Conservation (phyloP, 2,888 invertebrate species). For the Sycophila texana region DNA sequence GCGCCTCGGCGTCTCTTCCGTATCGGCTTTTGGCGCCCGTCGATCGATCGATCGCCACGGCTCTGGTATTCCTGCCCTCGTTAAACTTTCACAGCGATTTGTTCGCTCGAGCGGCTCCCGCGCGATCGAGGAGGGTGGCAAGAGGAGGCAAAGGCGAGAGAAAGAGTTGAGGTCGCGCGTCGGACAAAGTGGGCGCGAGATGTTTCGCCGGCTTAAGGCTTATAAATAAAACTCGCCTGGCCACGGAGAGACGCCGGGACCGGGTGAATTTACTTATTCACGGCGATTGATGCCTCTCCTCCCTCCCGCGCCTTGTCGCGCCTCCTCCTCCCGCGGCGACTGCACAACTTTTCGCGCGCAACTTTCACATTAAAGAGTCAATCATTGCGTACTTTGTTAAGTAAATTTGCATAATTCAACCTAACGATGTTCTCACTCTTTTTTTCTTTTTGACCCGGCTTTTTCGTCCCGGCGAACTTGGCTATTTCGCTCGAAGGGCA, state of each 20-base stretch:
- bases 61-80: slow-evolving; percentile 56
- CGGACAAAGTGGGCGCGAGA: slow-evolving; percentile 14
- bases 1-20: slow-evolving; percentile 7
- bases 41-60: slow-evolving; percentile 45
- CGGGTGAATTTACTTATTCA: slow-evolving; percentile 49
- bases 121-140: slow-evolving; percentile 18
- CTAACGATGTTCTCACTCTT: too few relatives aligned
- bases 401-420: not conserved
- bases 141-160: slow-evolving; percentile 19
- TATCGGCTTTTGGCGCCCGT: slow-evolving; percentile 1
- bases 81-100: slow-evolving; percentile 58
- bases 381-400: not conserved
- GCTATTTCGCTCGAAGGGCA: too few relatives aligned
- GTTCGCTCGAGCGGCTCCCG: slow-evolving; percentile 36
- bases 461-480: too few relatives aligned
- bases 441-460: too few relatives aligned
- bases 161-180: slow-evolving; percentile 8
- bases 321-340: too few relatives aligned
- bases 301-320: too few relatives aligned
- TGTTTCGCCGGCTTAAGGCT: slow-evolving; percentile 24
- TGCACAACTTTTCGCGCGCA: not conserved
- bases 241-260: not conserved
- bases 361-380: slow-evolving; percentile 1
- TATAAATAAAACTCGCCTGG: slow-evolving; percentile 45
- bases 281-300: slow-evolving; percentile 49